A percentile compares a stretch with the other conserved stretches of the same genome.
Evolutionary conservation across 2,113 vertebrate genomes (phyloP).

Genomic region (Cinclus mexicanus): DNA sequence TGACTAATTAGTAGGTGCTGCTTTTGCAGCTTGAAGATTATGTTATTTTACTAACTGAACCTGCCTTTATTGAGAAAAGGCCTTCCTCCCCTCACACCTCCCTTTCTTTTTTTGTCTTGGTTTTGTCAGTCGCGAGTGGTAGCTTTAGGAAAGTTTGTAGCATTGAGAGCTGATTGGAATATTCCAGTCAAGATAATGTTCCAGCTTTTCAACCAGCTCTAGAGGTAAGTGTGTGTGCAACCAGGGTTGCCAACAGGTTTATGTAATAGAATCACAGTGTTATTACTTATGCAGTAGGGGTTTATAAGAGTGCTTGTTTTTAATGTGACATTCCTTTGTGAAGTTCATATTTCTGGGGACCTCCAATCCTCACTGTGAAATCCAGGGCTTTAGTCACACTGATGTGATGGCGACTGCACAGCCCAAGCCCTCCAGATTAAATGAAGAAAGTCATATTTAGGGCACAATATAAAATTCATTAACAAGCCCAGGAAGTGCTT

Average conservation of each 20-base stretch:
- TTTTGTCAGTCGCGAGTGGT: neutral
- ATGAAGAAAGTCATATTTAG: neutral
- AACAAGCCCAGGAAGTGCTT: neutral
- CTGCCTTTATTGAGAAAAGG: conserved; percentile 97
- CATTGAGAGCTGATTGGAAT: conserved; percentile 7
- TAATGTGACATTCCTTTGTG: neutral
- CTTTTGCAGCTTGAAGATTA: conserved; percentile 93
- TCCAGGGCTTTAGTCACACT: neutral
- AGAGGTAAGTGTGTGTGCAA: neutral
- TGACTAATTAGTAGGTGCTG: conserved; percentile 98
- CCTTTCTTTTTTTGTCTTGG: conserved; percentile 17
- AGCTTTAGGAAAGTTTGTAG: conserved; percentile 17
- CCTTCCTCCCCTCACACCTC: conserved; percentile 31
- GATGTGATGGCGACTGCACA: neutral
- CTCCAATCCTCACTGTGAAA: conserved; percentile 17
- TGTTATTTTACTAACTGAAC: conserved; percentile 89
- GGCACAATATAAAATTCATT: neutral
- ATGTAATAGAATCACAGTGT: neutral
- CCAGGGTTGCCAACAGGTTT: conserved; percentile 10
- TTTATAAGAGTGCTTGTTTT: neutral
- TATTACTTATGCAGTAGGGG: neutral
- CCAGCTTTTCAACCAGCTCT: neutral
- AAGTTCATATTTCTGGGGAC: conserved; percentile 8
- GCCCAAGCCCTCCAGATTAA: neutral
- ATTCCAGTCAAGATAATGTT: neutral